These are phyloP conservation scores for Gymnodraco acuticeps DNA, from an alignment of 2,797 vertebrate species.

Conservation along the genomic window DNA sequence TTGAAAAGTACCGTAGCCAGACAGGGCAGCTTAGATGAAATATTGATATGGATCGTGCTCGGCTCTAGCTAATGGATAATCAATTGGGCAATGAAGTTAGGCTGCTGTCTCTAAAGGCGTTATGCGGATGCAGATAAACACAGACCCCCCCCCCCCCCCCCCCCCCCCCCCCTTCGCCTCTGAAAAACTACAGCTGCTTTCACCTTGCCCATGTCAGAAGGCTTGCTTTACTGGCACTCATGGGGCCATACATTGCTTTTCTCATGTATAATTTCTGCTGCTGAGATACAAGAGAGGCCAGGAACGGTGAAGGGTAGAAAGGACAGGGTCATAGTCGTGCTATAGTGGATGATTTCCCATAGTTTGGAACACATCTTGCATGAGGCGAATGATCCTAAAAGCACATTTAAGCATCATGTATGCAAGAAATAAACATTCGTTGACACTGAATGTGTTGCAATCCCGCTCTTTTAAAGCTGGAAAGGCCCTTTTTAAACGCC, in stretches of 20 bases:
- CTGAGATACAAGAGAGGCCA: conserved; percentile 9
- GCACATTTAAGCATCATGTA: too few species aligned
- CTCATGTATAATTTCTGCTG: conserved; percentile 51
- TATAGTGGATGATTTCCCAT: neutral
- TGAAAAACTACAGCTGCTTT: conserved; percentile 26
- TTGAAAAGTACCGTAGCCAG: neutral
- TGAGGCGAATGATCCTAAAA: too few species aligned
- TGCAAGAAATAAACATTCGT: neutral
- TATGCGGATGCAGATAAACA: conserved; percentile 33
- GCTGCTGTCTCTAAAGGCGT: conserved; percentile 28
- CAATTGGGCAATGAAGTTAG: conserved; percentile 42
- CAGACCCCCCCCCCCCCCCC: neutral
- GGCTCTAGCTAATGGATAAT: conserved; percentile 55
- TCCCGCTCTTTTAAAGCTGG: neutral
- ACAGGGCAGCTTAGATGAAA: conserved; percentile 17
- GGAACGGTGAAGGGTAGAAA: neutral
- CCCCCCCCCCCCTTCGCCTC: neutral
- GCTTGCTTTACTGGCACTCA: conserved; percentile 26
- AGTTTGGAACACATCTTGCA: too few species aligned
- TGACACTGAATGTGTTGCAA: neutral
- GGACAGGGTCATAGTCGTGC: neutral
- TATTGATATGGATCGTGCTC: conserved; percentile 38
- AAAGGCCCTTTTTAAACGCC: conserved; percentile 26
- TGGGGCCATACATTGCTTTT: conserved; percentile 9
- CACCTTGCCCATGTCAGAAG: conserved; percentile 19